These are phyloP conservation scores for Anguilla obscura DNA, from an alignment of 2,797 vertebrate genomes.

Conservation along the genomic window DNA sequence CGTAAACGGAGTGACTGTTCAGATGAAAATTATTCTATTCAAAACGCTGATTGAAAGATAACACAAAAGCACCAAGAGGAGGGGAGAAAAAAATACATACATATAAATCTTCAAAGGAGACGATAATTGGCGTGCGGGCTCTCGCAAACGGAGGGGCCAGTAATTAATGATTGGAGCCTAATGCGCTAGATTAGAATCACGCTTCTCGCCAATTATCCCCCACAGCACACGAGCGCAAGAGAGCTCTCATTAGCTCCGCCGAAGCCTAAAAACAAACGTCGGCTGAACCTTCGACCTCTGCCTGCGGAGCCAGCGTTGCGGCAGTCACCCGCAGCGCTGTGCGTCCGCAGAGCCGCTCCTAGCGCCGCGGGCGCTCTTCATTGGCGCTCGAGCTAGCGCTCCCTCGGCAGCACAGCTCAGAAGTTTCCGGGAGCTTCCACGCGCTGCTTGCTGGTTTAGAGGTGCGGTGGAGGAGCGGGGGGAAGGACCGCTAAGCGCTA, in stretches of 20 bases:
- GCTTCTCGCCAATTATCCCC: slow-evolving; percentile 51
- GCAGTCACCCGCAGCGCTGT: slow-evolving; percentile 28
- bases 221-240: slow-evolving; percentile 39
- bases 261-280: slow-evolving; percentile 38
- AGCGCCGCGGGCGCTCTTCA: neutral
- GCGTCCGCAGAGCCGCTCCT: slow-evolving; percentile 41
- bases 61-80: neutral
- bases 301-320: slow-evolving; percentile 28
- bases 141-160: slow-evolving; percentile 33
- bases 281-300: slow-evolving; percentile 44
- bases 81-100: too few species aligned
- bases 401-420: neutral
- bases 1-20: neutral
- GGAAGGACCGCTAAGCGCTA: neutral
- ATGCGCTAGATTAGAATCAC: slow-evolving; percentile 46
- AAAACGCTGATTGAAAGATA: neutral
- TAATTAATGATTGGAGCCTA: slow-evolving; percentile 56
- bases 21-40: neutral
- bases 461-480: neutral
- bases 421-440: neutral
- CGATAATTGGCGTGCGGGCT: slow-evolving; percentile 33
- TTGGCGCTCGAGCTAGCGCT: neutral
- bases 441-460: neutral
- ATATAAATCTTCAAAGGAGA: neutral
- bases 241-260: slow-evolving; percentile 46